Conservation (phyloP, 2,113 vertebrate species). For the Steatornis caripensis region DNA sequence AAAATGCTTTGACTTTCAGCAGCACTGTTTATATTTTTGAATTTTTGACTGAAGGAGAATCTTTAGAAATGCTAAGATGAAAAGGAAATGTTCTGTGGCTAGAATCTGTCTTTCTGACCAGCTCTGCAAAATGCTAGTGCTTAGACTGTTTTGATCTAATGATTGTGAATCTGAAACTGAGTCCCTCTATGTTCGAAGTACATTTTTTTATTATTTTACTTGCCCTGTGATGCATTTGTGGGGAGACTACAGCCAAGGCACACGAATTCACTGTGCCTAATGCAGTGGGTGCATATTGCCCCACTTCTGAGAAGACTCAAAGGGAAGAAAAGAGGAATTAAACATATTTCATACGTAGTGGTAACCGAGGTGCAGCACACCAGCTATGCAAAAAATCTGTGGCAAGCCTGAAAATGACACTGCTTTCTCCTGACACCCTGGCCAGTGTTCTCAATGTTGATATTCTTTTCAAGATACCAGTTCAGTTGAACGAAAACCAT, state of each 20-base stretch:
- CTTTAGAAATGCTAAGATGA: background rate
- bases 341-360: background rate
- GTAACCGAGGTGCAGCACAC: background rate
- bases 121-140: background rate
- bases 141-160: background rate
- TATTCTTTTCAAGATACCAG: background rate
- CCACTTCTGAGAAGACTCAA: background rate
- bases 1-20: background rate
- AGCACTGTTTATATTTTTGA: background rate
- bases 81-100: background rate
- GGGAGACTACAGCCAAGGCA: background rate
- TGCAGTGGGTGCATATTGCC: accelerated
- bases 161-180: background rate
- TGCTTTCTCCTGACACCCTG: background rate
- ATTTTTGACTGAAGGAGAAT: background rate
- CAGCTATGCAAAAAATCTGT: background rate
- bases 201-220: background rate
- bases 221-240: background rate
- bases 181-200: background rate
- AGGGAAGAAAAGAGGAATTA: background rate
- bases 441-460: background rate
- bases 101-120: background rate
- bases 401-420: background rate
- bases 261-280: background rate
- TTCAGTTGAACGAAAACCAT: background rate